Evolutionary conservation across 2,113 vertebrate genomes (phyloP).

Genomic region (Pogona vitticeps): DNA sequence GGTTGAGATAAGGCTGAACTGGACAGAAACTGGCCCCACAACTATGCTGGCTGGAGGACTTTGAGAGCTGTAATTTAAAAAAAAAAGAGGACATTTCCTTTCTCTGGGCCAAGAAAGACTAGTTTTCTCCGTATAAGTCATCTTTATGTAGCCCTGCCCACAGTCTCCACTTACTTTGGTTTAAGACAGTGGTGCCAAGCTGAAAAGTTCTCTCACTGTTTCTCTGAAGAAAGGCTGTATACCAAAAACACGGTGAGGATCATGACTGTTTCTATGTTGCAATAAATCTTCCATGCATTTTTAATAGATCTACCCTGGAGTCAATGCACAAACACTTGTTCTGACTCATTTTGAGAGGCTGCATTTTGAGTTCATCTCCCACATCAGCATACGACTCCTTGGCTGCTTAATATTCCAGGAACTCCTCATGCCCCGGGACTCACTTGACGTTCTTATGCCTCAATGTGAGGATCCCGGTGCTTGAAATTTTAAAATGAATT

Average conservation of each 20-base stretch:
- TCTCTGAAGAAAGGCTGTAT: neutral
- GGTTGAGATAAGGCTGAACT: neutral
- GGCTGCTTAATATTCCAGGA: constrained; percentile 43
- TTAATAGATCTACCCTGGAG: neutral
- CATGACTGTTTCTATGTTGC: neutral
- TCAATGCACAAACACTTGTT: neutral
- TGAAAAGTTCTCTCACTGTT: neutral
- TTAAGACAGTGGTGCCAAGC: neutral
- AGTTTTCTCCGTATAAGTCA: neutral
- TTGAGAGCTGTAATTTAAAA: no score
- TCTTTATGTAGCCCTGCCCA: neutral
- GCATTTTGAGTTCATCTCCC: neutral
- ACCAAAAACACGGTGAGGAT: neutral
- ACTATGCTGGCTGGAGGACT: no score
- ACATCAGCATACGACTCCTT: constrained; percentile 13
- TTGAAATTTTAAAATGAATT: constrained; percentile 63
- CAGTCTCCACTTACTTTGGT: neutral
- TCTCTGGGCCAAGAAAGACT: no score
- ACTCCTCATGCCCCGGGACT: constrained; percentile 39
- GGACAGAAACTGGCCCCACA: neutral
- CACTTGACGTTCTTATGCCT: constrained; percentile 45
- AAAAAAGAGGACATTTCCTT: no score
- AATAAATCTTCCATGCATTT: neutral
- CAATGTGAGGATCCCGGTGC: constrained; percentile 54
- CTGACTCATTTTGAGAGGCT: constrained; percentile 9